Base-by-base conservation (phyloP, 2,888 invertebrate genomes). In the Philereme transversata region DNA sequence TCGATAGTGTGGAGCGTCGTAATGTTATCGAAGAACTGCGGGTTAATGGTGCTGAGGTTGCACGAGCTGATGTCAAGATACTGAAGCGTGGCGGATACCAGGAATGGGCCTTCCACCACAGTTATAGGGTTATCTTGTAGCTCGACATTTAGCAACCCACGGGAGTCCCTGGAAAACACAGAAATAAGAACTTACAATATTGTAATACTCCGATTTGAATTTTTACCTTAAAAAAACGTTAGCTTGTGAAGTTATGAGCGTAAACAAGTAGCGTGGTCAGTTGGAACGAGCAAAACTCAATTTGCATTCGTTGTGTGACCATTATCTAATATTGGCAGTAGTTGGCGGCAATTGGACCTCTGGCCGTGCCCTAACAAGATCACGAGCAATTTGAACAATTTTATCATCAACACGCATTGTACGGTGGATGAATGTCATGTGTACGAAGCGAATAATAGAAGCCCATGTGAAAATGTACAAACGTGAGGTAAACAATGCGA, bases 11-110 rank as follows among this genome's bases (percentile, higher is more conserved):
- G 94, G 22, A 96, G 83, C 8, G 95, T 92, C 0, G 95, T 94
- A 47, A 95, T 92, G 73, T 95, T 95, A 67, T 93, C 90, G 81
- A 96, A 96, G 79, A 96, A 96, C 58, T 93, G 92, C 5, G 92
- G 80, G 75, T 94, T 94, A 72, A 96, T 89, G 47, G 77, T 79
- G 11, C 90, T 88, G 38, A 96, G 85, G 52, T 93, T 93, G 81
- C 95, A 95, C 58, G 92, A 93, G 80, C 94, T 95, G 71, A 96
- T 91, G 78, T 96, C 95, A 62, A 96, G 88, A 75, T 94, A 95
- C 68, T 95, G 93, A 51, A 96, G 86, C 0, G 95, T 95, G 61
- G 93, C 91, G 43, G 95, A 95, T 57, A 94, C 90, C 35, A 96
- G 81, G 75, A 96, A 95, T 4, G 94, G 93, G 4, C 95, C 95